Conservation (phyloP, 1,140 invertebrate species). For the Phenacoccus solenopsis region DNA sequence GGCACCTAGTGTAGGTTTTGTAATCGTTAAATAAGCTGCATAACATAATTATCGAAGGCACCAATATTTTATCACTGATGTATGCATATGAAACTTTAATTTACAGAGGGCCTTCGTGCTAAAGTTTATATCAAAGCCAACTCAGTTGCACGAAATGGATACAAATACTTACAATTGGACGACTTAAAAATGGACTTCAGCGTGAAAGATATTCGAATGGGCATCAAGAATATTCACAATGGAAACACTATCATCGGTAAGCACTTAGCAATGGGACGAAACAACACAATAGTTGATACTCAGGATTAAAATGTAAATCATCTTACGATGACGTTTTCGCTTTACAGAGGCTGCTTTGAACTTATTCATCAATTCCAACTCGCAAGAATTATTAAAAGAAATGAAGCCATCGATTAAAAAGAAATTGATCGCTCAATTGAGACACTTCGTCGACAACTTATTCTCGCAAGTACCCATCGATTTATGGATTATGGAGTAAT, state of each 20-base stretch:
- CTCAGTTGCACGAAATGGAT: constrained; percentile 43
- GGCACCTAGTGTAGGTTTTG: too few relatives aligned
- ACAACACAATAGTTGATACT: too few relatives aligned
- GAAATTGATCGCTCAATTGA: constrained; percentile 59
- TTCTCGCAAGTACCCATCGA: constrained; percentile 63
- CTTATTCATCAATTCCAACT: constrained; percentile 72
- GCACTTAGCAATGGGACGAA: constrained; percentile 29
- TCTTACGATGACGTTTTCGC: too few relatives aligned
- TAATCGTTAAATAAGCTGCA: too few relatives aligned
- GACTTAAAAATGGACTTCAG: constrained; percentile 69
- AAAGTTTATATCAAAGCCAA: constrained; percentile 64
- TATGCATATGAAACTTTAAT: too few relatives aligned
- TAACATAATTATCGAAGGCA: too few relatives aligned
- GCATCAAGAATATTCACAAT: constrained; percentile 64
- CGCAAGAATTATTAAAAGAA: constrained; percentile 65
- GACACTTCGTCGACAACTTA: constrained; percentile 54
- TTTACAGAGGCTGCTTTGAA: constrained; percentile 62
- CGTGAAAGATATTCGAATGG: constrained; percentile 64
- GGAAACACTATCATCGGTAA: constrained; percentile 63
- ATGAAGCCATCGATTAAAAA: constrained; percentile 71
- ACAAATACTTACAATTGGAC: constrained; percentile 50
- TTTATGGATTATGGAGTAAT: constrained; percentile 46
- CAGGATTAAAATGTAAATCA: too few relatives aligned
- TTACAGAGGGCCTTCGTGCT: constrained; percentile 61
- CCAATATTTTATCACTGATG: too few relatives aligned